A percentile compares a stretch with the other conserved stretches of the same genome.
phyloP scores from a whole-genome alignment of 2,113 vertebrate genomes.

The Acanthisitta chloris region DNA sequence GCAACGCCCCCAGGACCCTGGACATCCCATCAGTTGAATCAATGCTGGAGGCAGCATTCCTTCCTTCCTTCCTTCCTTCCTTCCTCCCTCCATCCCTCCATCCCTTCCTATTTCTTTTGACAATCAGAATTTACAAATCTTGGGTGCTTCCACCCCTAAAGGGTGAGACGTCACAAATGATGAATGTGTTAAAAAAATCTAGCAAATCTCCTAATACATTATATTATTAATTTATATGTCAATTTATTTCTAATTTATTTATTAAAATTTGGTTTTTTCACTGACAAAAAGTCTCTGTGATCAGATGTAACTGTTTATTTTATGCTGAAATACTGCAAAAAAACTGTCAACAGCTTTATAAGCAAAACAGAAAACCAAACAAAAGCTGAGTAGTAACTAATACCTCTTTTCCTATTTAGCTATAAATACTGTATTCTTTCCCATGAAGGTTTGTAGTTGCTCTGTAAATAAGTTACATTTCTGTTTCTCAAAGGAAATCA shows the following conservation, averaged over 20 bases:
- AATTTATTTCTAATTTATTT: background rate
- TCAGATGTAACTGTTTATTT: background rate
- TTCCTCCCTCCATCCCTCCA: too few species aligned
- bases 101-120: background rate
- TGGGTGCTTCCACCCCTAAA: background rate
- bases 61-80: background rate
- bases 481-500: constrained; percentile 17
- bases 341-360: constrained; percentile 40
- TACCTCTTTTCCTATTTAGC: constrained; percentile 33
- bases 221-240: background rate
- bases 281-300: background rate
- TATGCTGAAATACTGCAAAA: constrained; percentile 5
- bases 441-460: background rate
- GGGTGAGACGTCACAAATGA: background rate
- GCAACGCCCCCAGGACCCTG: too few species aligned
- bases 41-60: background rate
- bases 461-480: constrained; percentile 36
- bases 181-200: background rate
- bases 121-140: background rate
- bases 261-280: background rate
- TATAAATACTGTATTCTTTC: constrained; percentile 27
- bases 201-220: background rate
- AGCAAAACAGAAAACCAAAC: constrained; percentile 45
- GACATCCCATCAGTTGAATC: background rate
- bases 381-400: constrained; percentile 39